phyloP scores from a whole-genome alignment of 1,140 invertebrate species.

The Odontomachus brunneus region DNA sequence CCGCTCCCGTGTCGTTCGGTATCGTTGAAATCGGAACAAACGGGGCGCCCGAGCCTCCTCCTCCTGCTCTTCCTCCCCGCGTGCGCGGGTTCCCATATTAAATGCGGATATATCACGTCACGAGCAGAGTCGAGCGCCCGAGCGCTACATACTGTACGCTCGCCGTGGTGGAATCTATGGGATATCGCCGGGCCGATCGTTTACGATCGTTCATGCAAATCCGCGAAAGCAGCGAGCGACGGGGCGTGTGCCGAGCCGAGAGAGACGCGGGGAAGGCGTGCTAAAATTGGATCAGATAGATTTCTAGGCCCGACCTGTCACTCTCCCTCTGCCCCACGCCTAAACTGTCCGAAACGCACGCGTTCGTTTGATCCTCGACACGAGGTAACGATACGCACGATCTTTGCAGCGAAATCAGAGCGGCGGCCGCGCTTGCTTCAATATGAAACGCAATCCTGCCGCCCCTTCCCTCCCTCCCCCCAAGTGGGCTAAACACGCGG shows the following conservation, averaged over 20 bases:
- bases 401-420: not conserved
- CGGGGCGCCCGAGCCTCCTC: slow-evolving; percentile 21
- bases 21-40: slow-evolving; percentile 73
- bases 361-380: not conserved
- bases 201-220: slow-evolving; percentile 57
- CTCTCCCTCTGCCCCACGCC: too few relatives aligned
- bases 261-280: not conserved
- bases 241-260: not conserved
- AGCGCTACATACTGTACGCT: slow-evolving; percentile 51
- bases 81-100: slow-evolving; percentile 71
- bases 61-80: slow-evolving; percentile 12
- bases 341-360: not conserved
- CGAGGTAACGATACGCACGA: slow-evolving; percentile 7
- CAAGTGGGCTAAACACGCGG: too few relatives aligned
- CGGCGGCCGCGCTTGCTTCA: not conserved
- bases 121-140: slow-evolving; percentile 56
- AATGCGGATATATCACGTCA: slow-evolving; percentile 73
- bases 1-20: slow-evolving; percentile 62
- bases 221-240: slow-evolving; percentile 40
- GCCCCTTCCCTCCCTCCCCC: not conserved
- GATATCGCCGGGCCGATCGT: slow-evolving; percentile 38
- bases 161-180: slow-evolving; percentile 30
- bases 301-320: slow-evolving; percentile 4
- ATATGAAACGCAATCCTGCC: not conserved
- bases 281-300: slow-evolving; percentile 38